Evolutionary conservation across 2,797 vertebrate genomes (phyloP).

Genomic region (Protonibea diacanthus): DNA sequence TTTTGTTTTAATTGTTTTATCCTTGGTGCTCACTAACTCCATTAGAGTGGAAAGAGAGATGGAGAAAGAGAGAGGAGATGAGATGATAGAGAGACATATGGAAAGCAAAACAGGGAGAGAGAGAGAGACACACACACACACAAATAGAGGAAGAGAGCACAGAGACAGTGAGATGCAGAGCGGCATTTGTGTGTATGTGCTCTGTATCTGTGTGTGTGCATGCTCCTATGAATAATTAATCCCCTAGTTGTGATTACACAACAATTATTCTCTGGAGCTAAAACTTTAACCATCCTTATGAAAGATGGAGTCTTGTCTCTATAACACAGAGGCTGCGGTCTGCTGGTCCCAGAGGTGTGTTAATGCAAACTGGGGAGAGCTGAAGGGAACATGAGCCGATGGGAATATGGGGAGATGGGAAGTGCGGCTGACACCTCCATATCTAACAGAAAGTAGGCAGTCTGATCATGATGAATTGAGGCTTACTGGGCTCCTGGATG

Average conservation of each 20-base stretch:
- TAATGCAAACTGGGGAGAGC: constrained; percentile 61
- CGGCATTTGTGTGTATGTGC: constrained; percentile 28
- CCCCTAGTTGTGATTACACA: constrained; percentile 75
- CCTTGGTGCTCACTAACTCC: constrained; percentile 72
- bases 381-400: constrained; percentile 50
- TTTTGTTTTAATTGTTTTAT: constrained; percentile 81
- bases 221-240: constrained; percentile 77
- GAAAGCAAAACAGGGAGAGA: constrained; percentile 30
- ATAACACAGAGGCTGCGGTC: constrained; percentile 51
- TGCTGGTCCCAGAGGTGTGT: constrained; percentile 53
- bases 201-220: constrained; percentile 17
- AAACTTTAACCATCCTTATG: constrained; percentile 73
- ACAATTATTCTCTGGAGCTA: constrained; percentile 76
- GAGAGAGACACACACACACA: background rate
- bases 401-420: constrained; percentile 44
- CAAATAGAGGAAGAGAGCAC: constrained; percentile 3
- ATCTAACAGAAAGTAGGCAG: constrained; percentile 17
- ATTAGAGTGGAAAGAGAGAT: constrained; percentile 66
- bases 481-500: constrained; percentile 15
- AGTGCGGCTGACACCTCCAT: constrained; percentile 35
- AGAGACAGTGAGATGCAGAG: constrained; percentile 28
- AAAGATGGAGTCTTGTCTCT: constrained; percentile 64
- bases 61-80: constrained; percentile 27
- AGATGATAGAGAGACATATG: constrained; percentile 37
- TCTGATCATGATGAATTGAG: constrained; percentile 24